phyloP scores from a whole-genome alignment of 92 coral and sea anemone species.

The Meandrina meandrites region DNA sequence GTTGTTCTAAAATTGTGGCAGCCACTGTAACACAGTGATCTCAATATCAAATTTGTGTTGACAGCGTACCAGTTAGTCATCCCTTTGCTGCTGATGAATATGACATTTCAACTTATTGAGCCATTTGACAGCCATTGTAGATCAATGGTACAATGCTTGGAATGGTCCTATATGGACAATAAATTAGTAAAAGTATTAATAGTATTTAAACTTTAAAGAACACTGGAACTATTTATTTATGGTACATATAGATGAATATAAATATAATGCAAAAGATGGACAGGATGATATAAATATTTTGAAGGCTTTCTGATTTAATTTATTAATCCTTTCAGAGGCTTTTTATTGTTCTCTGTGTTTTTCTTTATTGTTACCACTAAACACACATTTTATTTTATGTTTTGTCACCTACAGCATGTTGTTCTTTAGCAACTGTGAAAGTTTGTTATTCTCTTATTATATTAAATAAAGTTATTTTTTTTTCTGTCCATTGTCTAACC shows the following conservation, averaged over 20 bases:
- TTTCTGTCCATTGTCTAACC: not conserved
- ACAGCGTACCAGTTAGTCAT: not conserved
- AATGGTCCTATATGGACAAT: not conserved
- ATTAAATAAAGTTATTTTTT: not conserved
- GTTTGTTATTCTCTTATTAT: too few species aligned
- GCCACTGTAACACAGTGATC: not conserved
- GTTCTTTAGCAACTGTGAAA: not conserved
- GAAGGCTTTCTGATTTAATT: too few species aligned
- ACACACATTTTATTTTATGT: too few species aligned
- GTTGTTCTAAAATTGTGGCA: not conserved
- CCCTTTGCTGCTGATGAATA: too few species aligned
- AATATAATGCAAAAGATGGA: too few species aligned
- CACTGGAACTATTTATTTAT: too few species aligned
- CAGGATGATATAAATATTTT: too few species aligned
- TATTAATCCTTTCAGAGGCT: too few species aligned
- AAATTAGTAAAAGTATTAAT: not conserved
- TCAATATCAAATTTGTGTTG: not conserved
- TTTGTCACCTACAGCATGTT: too few species aligned
- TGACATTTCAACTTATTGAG: not conserved
- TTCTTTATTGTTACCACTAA: too few species aligned
- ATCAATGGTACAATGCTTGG: not conserved
- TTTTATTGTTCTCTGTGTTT: too few species aligned
- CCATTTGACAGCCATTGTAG: not conserved
- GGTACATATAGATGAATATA: too few species aligned
- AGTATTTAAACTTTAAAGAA: not conserved